Conservation (phyloP, 2,113 vertebrate species). For the Colistium nudipinnis region DNA sequence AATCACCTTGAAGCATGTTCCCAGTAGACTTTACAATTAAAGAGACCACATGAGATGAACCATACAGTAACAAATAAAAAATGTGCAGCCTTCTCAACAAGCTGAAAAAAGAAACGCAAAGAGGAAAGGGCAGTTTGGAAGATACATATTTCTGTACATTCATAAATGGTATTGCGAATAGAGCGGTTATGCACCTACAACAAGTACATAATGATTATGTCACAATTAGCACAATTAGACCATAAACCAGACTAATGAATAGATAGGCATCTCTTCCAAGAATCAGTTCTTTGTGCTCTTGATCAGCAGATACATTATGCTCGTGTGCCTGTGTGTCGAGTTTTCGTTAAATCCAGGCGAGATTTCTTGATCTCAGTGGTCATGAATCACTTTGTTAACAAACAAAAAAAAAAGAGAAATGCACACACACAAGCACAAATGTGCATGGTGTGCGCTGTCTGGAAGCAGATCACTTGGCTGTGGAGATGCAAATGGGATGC, state of each 20-base stretch:
- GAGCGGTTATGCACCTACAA: background rate
- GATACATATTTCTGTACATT: constrained; percentile 20
- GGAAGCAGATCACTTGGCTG: constrained; percentile 71
- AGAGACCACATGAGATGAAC: too few relatives aligned
- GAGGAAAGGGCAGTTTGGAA: background rate
- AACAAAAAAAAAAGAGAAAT: constrained; percentile 3
- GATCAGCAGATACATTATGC: background rate
- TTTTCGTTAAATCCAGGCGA: constrained; percentile 66
- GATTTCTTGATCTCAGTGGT: constrained; percentile 30
- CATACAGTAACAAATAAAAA: too few relatives aligned
- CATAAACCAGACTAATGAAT: constrained; percentile 9
- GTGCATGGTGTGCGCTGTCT: constrained; percentile 56
- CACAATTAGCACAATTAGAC: constrained; percentile 16
- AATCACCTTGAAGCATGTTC: too few relatives aligned
- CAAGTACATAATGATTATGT: constrained; percentile 29
- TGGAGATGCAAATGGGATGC: constrained; percentile 79
- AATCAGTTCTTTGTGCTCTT: background rate
- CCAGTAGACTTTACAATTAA: too few relatives aligned
- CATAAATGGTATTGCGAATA: constrained; percentile 1
- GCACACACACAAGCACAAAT: constrained; percentile 12
- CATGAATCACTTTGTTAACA: constrained; percentile 50
- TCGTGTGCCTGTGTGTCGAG: constrained; percentile 52
- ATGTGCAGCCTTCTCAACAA: background rate
- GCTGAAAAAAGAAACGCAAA: background rate
- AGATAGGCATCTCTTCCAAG: background rate